Evolutionary conservation across 2,797 vertebrate genomes (phyloP).

Genomic region (Enteromius trimaculatus): DNA sequence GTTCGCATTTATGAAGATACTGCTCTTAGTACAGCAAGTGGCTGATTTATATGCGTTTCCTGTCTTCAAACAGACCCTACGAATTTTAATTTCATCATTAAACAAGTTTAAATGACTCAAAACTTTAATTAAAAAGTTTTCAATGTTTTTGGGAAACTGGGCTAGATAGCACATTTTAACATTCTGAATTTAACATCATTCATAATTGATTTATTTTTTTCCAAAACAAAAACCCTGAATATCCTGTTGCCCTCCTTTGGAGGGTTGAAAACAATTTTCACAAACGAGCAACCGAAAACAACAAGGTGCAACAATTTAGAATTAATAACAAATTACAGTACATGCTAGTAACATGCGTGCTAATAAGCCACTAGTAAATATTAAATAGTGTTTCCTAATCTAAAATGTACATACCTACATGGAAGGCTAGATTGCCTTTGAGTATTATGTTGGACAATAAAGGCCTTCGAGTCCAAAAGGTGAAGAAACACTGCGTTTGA

Average conservation of each 20-base stretch:
- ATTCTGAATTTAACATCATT: constrained; percentile 1
- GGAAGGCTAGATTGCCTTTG: not conserved
- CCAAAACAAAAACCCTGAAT: constrained; percentile 5
- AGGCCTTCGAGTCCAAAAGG: not conserved
- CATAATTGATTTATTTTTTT: not conserved
- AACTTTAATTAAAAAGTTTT: not conserved
- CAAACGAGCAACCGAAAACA: not conserved
- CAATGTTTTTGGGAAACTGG: not conserved
- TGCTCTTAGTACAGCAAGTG: not conserved
- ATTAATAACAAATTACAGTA: not conserved
- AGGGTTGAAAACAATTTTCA: not conserved
- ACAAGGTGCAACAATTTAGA: not conserved
- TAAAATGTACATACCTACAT: not conserved
- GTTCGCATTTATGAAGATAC: not conserved
- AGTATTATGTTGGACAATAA: not conserved
- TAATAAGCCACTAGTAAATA: not conserved
- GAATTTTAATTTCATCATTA: not conserved
- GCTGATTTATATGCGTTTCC: not conserved
- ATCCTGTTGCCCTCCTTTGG: not conserved
- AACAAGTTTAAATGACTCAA: constrained; percentile 1
- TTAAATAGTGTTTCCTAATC: not conserved
- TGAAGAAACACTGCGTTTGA: not conserved
- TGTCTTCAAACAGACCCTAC: not conserved
- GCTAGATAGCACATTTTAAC: not conserved
- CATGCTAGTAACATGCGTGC: no score